Percentiles rank a stretch among this genome's conserved stretches.
phyloP scores from a whole-genome alignment of 2,797 vertebrate genomes.

The Diceros bicornis region DNA sequence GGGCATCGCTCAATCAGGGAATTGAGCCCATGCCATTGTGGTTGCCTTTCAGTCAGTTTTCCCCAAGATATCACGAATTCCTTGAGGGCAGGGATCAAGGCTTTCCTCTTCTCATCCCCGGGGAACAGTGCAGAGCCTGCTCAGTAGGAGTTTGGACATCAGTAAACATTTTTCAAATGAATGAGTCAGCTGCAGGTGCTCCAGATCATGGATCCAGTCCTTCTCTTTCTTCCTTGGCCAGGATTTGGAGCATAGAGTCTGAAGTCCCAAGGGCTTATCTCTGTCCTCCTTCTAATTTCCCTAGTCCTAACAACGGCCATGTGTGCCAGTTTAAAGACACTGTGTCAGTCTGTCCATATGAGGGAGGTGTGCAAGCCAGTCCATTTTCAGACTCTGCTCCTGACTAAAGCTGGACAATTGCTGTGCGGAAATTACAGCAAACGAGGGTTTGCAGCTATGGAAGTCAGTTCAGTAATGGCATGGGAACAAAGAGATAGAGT shows the following conservation, averaged over 20 bases:
- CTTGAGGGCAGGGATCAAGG: not conserved
- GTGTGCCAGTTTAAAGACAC: not conserved
- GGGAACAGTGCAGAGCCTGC: not conserved
- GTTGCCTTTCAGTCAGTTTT: not conserved
- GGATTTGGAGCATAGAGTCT: not conserved
- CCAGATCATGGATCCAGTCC: not conserved
- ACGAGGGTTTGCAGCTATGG: not conserved
- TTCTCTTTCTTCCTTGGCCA: not conserved
- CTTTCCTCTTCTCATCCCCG: not conserved
- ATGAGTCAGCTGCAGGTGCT: not conserved
- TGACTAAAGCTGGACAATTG: not conserved
- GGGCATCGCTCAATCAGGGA: not conserved
- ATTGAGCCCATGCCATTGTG: not conserved
- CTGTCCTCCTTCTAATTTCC: not conserved
- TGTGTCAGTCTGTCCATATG: not conserved
- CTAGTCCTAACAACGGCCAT: too few species aligned
- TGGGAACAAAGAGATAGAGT: not conserved
- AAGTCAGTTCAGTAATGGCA: not conserved
- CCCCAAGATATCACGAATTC: not conserved
- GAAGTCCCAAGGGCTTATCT: not conserved
- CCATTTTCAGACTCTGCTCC: slow-evolving; percentile 32
- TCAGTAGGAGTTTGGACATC: not conserved
- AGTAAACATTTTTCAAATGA: not conserved
- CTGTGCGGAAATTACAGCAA: not conserved
- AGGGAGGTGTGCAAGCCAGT: not conserved